phyloP scores from a whole-genome alignment of 2,888 invertebrate species.

The Nephrotoma appendiculata region DNA sequence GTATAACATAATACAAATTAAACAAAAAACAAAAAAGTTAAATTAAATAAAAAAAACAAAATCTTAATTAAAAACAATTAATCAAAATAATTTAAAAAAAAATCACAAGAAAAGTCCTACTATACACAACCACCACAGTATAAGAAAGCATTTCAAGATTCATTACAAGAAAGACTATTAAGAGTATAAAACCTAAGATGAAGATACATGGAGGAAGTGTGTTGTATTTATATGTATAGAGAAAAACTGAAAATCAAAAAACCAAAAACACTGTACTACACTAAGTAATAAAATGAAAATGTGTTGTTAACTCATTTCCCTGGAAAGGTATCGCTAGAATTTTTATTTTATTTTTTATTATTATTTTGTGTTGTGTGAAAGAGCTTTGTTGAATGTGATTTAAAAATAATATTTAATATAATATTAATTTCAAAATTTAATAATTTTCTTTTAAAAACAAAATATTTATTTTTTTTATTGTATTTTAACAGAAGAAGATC shows the following conservation, averaged over 20 bases:
- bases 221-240: background rate
- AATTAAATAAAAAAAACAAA: conserved; percentile 28
- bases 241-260: background rate
- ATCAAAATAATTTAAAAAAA: conserved; percentile 4
- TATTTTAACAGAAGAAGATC: conserved; percentile 73
- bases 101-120: background rate
- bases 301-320: background rate
- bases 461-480: conserved; percentile 14
- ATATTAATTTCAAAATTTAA: background rate
- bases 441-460: conserved; percentile 11
- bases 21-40: conserved; percentile 22
- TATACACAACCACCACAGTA: background rate
- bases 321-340: conserved; percentile 2
- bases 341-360: background rate
- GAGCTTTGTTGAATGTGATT: background rate
- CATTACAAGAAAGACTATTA: background rate
- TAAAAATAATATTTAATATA: background rate
- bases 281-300: conserved; percentile 2
- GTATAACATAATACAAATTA: conserved; percentile 10
- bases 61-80: conserved; percentile 9
- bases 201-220: background rate
- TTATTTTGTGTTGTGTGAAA: background rate
- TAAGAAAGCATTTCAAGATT: background rate
- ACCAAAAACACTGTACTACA: background rate
- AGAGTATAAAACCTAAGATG: background rate